Evolutionary conservation across 2,113 vertebrate genomes (phyloP).

Genomic region (Strix aluco): DNA sequence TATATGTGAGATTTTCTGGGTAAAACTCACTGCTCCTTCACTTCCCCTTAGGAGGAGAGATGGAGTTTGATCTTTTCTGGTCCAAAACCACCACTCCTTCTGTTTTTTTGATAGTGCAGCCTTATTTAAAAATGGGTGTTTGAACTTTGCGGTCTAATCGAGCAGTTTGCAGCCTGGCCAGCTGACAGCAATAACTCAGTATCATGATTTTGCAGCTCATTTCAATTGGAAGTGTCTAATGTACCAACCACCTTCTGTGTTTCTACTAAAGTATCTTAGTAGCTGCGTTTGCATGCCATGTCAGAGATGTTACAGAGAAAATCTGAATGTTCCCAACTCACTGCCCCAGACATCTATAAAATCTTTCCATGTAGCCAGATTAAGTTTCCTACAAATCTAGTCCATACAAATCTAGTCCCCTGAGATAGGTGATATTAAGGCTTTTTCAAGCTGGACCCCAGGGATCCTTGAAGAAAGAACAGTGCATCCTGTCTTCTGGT

Average conservation of each 20-base stretch:
- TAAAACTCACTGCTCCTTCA: not conserved
- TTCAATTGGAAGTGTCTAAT: not conserved
- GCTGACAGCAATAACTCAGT: not conserved
- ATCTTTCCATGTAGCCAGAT: not conserved
- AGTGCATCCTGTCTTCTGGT: not conserved
- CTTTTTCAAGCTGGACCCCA: not conserved
- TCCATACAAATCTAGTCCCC: not conserved
- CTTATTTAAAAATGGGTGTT: not conserved
- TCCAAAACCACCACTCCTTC: not conserved
- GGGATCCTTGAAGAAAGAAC: not conserved
- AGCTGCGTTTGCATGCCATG: not conserved
- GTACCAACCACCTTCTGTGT: not conserved
- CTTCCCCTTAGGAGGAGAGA: not conserved
- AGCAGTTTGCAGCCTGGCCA: not conserved
- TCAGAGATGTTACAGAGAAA: not conserved
- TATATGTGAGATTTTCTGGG: not conserved
- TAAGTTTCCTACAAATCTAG: not conserved
- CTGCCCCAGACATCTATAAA: not conserved
- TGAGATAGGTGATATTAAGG: not conserved
- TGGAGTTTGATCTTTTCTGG: not conserved
- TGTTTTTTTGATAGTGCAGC: not conserved
- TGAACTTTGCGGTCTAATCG: not conserved
- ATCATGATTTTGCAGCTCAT: not conserved
- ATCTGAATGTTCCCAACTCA: not conserved
- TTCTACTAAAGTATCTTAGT: not conserved